Conservation (phyloP, 2,888 invertebrate species). For the Scaptomyza tumidula region DNA sequence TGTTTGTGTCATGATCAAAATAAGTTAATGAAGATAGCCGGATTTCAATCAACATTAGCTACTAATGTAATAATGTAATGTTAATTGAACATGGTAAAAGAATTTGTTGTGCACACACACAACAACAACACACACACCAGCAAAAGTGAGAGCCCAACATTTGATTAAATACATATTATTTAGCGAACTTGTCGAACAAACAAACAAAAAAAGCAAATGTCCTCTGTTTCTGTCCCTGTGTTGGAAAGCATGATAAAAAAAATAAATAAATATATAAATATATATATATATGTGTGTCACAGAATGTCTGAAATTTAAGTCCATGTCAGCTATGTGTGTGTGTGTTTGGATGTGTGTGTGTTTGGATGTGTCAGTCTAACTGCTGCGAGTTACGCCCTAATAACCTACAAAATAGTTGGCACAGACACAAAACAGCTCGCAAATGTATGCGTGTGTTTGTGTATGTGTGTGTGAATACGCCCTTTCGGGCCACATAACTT, state of each 20-base stretch:
- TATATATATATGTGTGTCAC: background rate
- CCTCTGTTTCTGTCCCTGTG: too few species aligned
- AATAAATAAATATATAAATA: background rate
- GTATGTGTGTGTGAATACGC: conserved; percentile 15
- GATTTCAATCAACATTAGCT: background rate
- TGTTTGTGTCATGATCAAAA: background rate
- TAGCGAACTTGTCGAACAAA: background rate
- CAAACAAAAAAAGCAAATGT: background rate
- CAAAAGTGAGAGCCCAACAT: background rate
- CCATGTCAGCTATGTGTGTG: conserved; percentile 30
- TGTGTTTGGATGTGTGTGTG: conserved; percentile 18
- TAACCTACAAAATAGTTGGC: conserved; percentile 77
- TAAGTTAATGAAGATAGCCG: background rate
- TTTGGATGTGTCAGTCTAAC: conserved; percentile 37
- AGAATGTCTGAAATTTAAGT: conserved; percentile 58
- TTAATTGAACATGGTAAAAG: background rate
- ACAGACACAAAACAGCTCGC: conserved; percentile 66
- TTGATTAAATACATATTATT: conserved; percentile 22
- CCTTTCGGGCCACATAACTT: conserved; percentile 60
- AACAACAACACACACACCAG: too few species aligned
- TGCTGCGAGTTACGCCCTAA: conserved; percentile 72
- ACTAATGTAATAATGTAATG: background rate
- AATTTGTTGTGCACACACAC: background rate
- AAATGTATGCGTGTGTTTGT: conserved; percentile 5
- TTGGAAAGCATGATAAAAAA: background rate